phyloP scores from a whole-genome alignment of 2,888 invertebrate species.

The Eueremaeus valkanovi region DNA sequence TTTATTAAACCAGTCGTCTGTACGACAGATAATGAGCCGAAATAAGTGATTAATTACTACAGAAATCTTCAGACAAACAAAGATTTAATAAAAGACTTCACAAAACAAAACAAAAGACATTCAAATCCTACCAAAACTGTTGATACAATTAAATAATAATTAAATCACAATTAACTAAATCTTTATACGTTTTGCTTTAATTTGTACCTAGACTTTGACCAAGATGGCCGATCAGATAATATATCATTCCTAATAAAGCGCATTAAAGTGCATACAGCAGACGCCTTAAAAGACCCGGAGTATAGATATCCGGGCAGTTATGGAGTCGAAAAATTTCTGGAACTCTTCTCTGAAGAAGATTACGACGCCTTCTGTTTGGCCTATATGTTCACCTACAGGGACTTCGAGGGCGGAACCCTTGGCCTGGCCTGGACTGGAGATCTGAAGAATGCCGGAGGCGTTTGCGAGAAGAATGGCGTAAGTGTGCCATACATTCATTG shows the following conservation, averaged over 20 bases:
- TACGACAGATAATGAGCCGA: too few species aligned
- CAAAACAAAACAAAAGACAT: too few species aligned
- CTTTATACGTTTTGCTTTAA: too few species aligned
- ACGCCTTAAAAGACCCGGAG: constrained; percentile 75
- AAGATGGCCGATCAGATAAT: constrained; percentile 83
- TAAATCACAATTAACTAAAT: too few species aligned
- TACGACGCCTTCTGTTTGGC: constrained; percentile 98
- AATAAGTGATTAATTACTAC: too few species aligned
- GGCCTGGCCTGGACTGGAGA: constrained; percentile 98
- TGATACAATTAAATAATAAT: too few species aligned
- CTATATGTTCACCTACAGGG: constrained; percentile 96
- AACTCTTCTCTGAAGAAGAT: constrained; percentile 95
- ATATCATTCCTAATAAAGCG: constrained; percentile 94
- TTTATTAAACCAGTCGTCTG: too few species aligned
- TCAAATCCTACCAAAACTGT: too few species aligned
- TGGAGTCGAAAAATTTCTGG: constrained; percentile 96
- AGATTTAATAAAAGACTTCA: too few species aligned
- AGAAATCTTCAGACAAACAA: too few species aligned
- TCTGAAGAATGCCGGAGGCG: constrained; percentile 91
- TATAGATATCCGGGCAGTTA: constrained; percentile 86
- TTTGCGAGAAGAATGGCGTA: constrained; percentile 95
- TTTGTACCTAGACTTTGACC: constrained; percentile 95
- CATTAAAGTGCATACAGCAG: constrained; percentile 84
- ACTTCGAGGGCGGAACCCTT: constrained; percentile 91
- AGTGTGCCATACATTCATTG: constrained; percentile 52